These are phyloP conservation scores for Bhutanitis thaidina DNA, from an alignment of 2,888 invertebrate species.

Conservation along the genomic window DNA sequence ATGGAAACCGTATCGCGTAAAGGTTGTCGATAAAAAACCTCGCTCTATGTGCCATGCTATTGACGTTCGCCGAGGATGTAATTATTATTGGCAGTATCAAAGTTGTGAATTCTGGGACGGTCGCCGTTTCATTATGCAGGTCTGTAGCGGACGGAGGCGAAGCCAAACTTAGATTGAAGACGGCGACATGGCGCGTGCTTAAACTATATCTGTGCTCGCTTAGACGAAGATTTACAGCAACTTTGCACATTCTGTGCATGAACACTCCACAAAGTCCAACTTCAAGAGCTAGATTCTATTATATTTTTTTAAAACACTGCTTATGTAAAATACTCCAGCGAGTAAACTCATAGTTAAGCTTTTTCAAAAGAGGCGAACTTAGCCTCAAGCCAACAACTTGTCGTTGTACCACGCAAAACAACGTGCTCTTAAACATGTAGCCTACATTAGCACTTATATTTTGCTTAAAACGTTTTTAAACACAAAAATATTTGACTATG, in stretches of 20 bases:
- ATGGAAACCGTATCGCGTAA: slow-evolving; percentile 58
- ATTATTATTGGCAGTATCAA: slow-evolving; percentile 67
- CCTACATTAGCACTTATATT: not conserved
- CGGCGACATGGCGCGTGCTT: slow-evolving; percentile 71
- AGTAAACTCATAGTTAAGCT: not conserved
- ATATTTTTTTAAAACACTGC: not conserved
- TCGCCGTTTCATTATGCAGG: slow-evolving; percentile 71
- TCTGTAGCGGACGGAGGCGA: slow-evolving; percentile 61
- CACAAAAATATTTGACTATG: too few species aligned
- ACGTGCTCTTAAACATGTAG: not conserved
- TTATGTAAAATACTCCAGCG: slow-evolving; percentile 1
- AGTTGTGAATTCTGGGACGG: slow-evolving; percentile 57
- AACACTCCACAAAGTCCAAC: slow-evolving; percentile 10
- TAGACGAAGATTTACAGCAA: slow-evolving; percentile 66
- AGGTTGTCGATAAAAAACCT: slow-evolving; percentile 30
- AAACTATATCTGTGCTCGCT: slow-evolving; percentile 65
- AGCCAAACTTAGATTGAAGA: slow-evolving; percentile 76
- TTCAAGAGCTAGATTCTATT: not conserved
- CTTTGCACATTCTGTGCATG: slow-evolving; percentile 37
- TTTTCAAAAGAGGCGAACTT: slow-evolving; percentile 1
- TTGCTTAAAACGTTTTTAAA: too few species aligned
- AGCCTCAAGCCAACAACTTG: not conserved
- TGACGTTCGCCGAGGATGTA: slow-evolving; percentile 35
- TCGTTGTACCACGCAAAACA: not conserved
- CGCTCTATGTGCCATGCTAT: not conserved